Evolutionary conservation across 2,888 invertebrate species (phyloP).

Genomic region (Cheilosia impressa): DNA sequence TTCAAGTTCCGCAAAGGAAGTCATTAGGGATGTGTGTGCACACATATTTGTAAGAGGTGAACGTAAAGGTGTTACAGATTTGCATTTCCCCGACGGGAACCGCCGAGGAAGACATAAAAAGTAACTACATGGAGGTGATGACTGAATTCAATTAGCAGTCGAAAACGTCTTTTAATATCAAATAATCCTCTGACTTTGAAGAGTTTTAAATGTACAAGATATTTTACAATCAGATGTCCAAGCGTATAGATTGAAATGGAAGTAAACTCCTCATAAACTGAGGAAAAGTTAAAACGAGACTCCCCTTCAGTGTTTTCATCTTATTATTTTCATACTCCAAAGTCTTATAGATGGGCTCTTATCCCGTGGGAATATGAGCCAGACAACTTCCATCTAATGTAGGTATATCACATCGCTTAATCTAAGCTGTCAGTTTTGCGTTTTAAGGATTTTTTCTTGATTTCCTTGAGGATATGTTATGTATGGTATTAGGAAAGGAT

Average conservation of each 20-base stretch:
- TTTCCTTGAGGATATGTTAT: slow-evolving; percentile 49
- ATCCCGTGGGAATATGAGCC: slow-evolving; percentile 52
- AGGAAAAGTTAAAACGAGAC: slow-evolving; percentile 29
- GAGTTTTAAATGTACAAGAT: not conserved
- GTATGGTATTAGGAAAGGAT: slow-evolving; percentile 47
- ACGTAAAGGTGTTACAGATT: not conserved
- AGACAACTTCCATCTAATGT: slow-evolving; percentile 51
- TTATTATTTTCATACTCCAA: not conserved
- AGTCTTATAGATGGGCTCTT: slow-evolving; percentile 45
- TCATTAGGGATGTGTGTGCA: slow-evolving; percentile 17
- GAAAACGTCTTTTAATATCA: not conserved
- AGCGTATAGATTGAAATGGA: not conserved
- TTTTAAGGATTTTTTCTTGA: slow-evolving; percentile 44
- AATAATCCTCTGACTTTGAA: slow-evolving; percentile 14
- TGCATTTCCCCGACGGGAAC: not conserved
- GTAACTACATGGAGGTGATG: not conserved
- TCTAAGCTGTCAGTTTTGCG: slow-evolving; percentile 45
- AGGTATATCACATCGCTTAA: slow-evolving; percentile 20
- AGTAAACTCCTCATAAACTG: slow-evolving; percentile 28
- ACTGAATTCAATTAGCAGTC: slow-evolving; percentile 19
- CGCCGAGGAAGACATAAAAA: not conserved
- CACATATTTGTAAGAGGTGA: not conserved
- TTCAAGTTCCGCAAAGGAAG: slow-evolving; percentile 19
- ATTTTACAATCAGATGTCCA: not conserved
- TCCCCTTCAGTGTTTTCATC: slow-evolving; percentile 22